phyloP scores from a whole-genome alignment of 64 coral and sea anemone species.

The Pachyseris speciosa region DNA sequence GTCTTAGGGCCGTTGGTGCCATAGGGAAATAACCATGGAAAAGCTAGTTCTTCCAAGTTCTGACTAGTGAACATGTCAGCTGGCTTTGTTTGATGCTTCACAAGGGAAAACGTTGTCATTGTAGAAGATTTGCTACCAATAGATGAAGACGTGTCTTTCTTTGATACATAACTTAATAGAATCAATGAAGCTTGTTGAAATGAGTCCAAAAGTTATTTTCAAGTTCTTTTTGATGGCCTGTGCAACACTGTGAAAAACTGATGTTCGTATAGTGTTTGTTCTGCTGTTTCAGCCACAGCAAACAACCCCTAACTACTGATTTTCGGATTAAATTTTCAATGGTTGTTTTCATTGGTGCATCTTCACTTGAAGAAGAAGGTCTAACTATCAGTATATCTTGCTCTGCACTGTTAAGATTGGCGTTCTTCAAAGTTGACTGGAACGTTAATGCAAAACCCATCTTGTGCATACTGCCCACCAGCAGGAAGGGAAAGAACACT shows the following conservation, averaged over 20 bases:
- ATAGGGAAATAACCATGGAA: slow-evolving; percentile 49
- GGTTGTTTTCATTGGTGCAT: no score
- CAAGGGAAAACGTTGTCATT: not conserved
- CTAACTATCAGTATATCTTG: slow-evolving; percentile 40
- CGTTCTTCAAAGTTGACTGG: slow-evolving; percentile 37
- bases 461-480: slow-evolving; percentile 38
- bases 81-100: slow-evolving; percentile 43
- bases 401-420: slow-evolving; percentile 1
- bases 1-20: slow-evolving; percentile 20
- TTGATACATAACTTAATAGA: no score
- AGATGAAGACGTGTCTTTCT: no score
- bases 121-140: not conserved
- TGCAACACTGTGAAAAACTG: no score
- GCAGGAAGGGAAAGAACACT: slow-evolving; percentile 44
- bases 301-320: no score
- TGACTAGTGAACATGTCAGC: slow-evolving; percentile 35
- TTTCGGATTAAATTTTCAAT: no score
- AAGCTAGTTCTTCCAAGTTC: slow-evolving; percentile 30
- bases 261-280: no score
- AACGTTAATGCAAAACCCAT: slow-evolving; percentile 47
- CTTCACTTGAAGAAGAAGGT: not conserved
- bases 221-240: no score
- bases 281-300: no score
- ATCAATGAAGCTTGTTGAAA: no score
- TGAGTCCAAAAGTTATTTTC: no score